phyloP scores from a whole-genome alignment of 1,140 invertebrate species.

The Ostrea edulis region DNA sequence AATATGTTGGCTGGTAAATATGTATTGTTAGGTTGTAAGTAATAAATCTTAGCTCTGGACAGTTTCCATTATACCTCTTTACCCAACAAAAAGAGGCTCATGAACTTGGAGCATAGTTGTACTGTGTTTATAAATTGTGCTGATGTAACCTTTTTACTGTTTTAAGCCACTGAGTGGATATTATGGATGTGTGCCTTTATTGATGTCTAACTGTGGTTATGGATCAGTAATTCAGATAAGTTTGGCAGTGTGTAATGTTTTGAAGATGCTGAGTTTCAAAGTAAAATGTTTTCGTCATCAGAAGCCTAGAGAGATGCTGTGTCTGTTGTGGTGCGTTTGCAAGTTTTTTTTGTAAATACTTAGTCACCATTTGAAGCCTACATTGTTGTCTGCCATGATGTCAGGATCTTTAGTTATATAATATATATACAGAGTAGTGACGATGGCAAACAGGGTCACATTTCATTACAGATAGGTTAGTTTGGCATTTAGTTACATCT shows the following conservation, averaged over 20 bases:
- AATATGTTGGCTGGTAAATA: neutral
- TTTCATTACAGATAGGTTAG: neutral
- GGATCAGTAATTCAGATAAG: constrained; percentile 34
- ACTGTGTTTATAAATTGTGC: neutral
- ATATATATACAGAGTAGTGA: neutral
- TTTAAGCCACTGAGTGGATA: no score
- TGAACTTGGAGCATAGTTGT: neutral
- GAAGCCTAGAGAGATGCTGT: neutral
- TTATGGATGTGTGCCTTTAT: neutral
- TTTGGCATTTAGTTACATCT: constrained; percentile 28
- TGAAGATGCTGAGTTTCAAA: constrained; percentile 21
- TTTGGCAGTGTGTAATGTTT: constrained; percentile 17
- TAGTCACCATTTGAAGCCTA: neutral
- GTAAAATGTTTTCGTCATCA: constrained; percentile 6
- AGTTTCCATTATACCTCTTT: neutral
- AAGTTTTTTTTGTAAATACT: neutral
- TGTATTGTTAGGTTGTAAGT: neutral
- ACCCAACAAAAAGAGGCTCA: no score
- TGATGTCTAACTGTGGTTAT: neutral
- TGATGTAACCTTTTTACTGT: constrained; percentile 11
- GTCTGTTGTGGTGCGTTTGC: neutral
- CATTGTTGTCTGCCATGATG: neutral
- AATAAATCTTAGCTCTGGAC: neutral
- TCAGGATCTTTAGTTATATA: constrained; percentile 4
- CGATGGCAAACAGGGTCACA: constrained; percentile 18